Evolutionary conservation across 2,113 vertebrate genomes (phyloP).

Genomic region (Calypte anna): DNA sequence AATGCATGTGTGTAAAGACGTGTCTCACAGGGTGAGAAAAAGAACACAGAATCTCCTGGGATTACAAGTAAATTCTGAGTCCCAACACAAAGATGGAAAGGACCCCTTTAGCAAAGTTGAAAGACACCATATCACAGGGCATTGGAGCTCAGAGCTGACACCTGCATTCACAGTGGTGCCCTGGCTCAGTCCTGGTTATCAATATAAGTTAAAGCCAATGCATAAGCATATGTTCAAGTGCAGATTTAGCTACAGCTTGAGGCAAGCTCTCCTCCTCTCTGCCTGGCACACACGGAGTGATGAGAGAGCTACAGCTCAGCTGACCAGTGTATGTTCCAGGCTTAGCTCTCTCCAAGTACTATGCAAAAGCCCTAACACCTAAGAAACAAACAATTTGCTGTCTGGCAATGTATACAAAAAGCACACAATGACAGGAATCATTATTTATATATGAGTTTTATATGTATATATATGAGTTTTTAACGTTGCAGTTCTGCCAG

Average conservation of each 20-base stretch:
- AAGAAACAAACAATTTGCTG: background rate
- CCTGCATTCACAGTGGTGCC: background rate
- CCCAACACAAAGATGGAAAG: background rate
- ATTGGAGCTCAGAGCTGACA: rapidly evolving
- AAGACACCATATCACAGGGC: background rate
- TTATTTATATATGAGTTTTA: background rate
- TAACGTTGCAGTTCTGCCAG: background rate
- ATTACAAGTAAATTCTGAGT: background rate
- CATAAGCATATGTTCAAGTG: background rate
- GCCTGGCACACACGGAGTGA: background rate
- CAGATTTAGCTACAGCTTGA: background rate
- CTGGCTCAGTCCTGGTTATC: background rate
- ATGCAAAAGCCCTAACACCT: background rate
- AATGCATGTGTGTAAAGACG: background rate
- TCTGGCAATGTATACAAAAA: background rate
- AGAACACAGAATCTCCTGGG: background rate
- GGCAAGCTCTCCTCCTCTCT: background rate
- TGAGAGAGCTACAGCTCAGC: background rate
- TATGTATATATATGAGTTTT: background rate
- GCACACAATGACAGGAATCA: background rate
- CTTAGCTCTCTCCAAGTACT: background rate
- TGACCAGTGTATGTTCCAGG: background rate
- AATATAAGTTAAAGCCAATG: background rate
- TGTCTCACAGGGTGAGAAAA: background rate
- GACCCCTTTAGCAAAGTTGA: background rate